Percentiles rank a stretch among this genome's conserved stretches.
phyloP scores from a whole-genome alignment of 2,888 invertebrate species.

The Copidosoma aretas region DNA sequence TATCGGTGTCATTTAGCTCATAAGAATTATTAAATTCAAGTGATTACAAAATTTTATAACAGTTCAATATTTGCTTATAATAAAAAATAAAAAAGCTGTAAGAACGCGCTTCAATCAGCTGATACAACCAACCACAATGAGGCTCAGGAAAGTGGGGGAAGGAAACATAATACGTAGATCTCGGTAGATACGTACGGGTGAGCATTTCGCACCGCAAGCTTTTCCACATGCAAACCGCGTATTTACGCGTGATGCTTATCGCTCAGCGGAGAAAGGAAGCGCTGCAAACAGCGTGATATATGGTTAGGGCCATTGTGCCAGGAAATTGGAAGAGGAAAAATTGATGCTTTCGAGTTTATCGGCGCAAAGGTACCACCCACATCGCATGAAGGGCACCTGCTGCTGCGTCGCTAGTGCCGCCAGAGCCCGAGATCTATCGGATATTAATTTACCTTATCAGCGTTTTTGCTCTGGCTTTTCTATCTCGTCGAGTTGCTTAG shows the following conservation, averaged over 20 bases:
- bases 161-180: neutral
- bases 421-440: slow-evolving; percentile 4
- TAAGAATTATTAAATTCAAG: too few species aligned
- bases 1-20: too few species aligned
- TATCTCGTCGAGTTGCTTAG: neutral
- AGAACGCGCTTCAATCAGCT: neutral
- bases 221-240: neutral
- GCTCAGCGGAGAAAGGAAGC: neutral
- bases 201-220: neutral
- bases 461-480: slow-evolving; percentile 12
- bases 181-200: neutral
- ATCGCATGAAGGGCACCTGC: neutral
- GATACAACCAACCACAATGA: neutral
- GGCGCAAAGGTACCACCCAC: neutral
- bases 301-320: slow-evolving; percentile 27
- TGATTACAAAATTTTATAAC: too few species aligned
- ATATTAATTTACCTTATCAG: slow-evolving; percentile 22
- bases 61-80: too few species aligned
- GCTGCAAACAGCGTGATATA: neutral
- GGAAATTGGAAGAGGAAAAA: slow-evolving; percentile 37
- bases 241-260: slow-evolving; percentile 21
- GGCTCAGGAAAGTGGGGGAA: neutral
- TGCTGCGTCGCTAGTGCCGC: neutral
- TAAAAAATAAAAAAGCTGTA: neutral
- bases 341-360: slow-evolving; percentile 35